Evolutionary conservation across 2,797 vertebrate genomes (phyloP), one percentile per base, ranked within the genome.

Genomic region (Sebastes minor): DNA sequence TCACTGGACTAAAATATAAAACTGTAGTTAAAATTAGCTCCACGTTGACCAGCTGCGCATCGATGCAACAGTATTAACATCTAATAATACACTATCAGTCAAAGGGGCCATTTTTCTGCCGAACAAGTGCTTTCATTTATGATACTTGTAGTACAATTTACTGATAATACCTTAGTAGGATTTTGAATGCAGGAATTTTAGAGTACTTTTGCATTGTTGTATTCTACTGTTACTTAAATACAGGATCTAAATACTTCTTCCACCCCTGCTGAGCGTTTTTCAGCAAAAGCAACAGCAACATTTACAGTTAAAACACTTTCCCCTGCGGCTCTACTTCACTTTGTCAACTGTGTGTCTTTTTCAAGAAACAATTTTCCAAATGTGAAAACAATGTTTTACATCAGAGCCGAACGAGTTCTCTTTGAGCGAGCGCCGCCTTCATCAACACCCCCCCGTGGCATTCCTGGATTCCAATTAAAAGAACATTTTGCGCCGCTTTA

Each of bases 391-490:
- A 3, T 46, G 20, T 59, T 49, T 60, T 60, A 67, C 27, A 67
- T 14, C 6, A 6, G 20, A 63, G 59, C 20, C 13, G 23, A 56
- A n/a, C 5, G 30, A 38, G 32, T 7, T 12, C 22, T 4, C 16
- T 52, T 23, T 49, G 57, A 72, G 57, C 27, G 22, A 3, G 10
- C 28, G 55, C 23, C 14, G 32, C 61, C 52, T 57, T 46, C 32
- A 38, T 46, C 61, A 9, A 3, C 38, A 2, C 3, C 63, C 3
- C 63, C 2, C 14, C 23, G 46, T 49, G 18, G 28, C 66, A 5
- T 52, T 61, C 22, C 57, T 56, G 22, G 22, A 35, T 72, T 60
- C 70, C 72, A 86, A 83, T 82, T 81, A 84, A 80, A 77, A 62
- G 61, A 76, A 52, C 46, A 73, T 87, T 79, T 71, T 49, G 56